phyloP scores from a whole-genome alignment of 2,113 vertebrate species.

The Falco punctatus region DNA sequence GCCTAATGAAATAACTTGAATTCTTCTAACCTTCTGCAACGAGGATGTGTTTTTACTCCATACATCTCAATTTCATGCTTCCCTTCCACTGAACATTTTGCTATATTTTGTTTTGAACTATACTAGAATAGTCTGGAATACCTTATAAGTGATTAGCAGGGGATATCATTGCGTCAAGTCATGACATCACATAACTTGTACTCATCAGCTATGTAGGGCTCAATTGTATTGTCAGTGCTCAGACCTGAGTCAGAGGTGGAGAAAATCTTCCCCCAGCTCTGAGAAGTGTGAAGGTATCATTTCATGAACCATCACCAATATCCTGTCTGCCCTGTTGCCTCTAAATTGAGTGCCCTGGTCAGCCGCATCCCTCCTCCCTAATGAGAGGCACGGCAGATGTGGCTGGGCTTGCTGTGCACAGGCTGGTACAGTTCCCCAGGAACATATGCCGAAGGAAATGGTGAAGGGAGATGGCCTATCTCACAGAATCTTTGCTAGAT shows the following conservation, averaged over 20 bases:
- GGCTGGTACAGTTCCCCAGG: neutral
- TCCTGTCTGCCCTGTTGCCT: neutral
- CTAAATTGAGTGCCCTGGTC: neutral
- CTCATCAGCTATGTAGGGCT: neutral
- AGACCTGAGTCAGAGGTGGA: neutral
- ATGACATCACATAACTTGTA: neutral
- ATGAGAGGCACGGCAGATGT: neutral
- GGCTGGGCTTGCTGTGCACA: neutral
- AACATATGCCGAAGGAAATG: neutral
- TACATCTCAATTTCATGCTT: neutral
- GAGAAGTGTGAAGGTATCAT: neutral
- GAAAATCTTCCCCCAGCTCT: neutral
- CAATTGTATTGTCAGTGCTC: neutral
- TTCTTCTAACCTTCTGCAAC: constrained; percentile 10
- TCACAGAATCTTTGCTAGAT: neutral
- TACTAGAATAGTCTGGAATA: neutral
- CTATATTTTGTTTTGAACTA: neutral
- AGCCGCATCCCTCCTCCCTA: neutral
- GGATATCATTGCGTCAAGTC: neutral
- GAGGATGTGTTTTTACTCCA: neutral
- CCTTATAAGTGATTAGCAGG: neutral
- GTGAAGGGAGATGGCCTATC: neutral
- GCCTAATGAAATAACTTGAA: neutral
- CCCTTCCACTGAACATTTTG: neutral
- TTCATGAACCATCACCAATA: neutral